Conservation (phyloP, 2,797 vertebrate genomes). For the Tadarida brasiliensis region DNA sequence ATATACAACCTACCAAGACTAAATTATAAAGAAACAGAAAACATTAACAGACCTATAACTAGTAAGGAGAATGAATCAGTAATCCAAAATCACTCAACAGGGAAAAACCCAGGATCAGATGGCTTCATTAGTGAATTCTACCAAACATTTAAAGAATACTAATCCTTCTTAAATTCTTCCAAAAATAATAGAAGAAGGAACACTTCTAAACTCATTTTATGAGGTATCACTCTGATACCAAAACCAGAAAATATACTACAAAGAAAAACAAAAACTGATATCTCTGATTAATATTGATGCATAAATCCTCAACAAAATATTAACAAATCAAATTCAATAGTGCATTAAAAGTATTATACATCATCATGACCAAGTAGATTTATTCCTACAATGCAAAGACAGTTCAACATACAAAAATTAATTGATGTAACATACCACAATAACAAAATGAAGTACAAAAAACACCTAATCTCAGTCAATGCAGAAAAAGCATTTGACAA, state of each 20-base stretch:
- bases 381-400: neutral
- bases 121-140: neutral
- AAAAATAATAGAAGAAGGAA: neutral
- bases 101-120: neutral
- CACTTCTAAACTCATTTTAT: conserved; percentile 21
- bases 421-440: neutral
- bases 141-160: neutral
- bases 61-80: neutral
- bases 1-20: neutral
- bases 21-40: conserved; percentile 2
- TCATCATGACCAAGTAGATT: neutral
- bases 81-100: neutral
- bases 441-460: neutral
- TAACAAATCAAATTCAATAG: conserved; percentile 5
- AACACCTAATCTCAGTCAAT: neutral
- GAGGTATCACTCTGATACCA: neutral
- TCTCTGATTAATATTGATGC: neutral
- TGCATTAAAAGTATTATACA: neutral
- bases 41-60: neutral
- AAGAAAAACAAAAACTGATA: neutral
- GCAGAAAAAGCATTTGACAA: conserved; percentile 19
- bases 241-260: neutral
- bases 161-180: neutral
- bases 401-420: neutral
- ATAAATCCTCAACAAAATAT: conserved; percentile 51